Percentiles rank a stretch among this genome's conserved stretches.
Evolutionary conservation across 2,888 invertebrate genomes (phyloP).

Genomic region (Terebella lapidaria): DNA sequence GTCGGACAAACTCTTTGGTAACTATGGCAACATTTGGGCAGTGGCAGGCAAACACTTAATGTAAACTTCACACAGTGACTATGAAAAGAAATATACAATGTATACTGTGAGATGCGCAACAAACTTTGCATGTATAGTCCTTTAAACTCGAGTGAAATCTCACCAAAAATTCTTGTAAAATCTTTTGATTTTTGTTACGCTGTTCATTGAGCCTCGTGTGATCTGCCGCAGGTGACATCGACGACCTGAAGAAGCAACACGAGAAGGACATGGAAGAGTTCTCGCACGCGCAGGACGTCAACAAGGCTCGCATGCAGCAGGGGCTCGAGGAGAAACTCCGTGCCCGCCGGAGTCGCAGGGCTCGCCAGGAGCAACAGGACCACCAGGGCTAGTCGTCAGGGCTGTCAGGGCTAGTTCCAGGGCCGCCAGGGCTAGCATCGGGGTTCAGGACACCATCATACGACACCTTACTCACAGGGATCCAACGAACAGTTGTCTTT

Average conservation of each 20-base stretch:
- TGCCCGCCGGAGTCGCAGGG: conserved; percentile 34
- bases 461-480: too few relatives aligned
- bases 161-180: too few relatives aligned
- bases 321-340: conserved; percentile 52
- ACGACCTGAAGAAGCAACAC: conserved; percentile 46
- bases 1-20: conserved; percentile 56
- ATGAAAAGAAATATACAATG: too few relatives aligned
- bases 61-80: too few relatives aligned
- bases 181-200: too few relatives aligned
- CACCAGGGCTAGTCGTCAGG: background rate
- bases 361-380: conserved; percentile 21
- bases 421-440: background rate
- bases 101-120: too few relatives aligned
- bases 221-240: conserved; percentile 51
- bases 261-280: conserved; percentile 46
- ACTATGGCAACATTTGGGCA: conserved; percentile 14
- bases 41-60: background rate
- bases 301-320: conserved; percentile 50
- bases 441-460: too few relatives aligned
- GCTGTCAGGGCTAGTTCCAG: background rate
- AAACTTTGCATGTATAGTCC: too few relatives aligned
- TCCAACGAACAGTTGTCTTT: too few relatives aligned
- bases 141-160: too few relatives aligned
- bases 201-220: too few relatives aligned
- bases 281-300: conserved; percentile 45